These are phyloP conservation scores for Hydroisotoma schaefferi DNA, from an alignment of 2,888 invertebrate genomes.

Conservation along the genomic window DNA sequence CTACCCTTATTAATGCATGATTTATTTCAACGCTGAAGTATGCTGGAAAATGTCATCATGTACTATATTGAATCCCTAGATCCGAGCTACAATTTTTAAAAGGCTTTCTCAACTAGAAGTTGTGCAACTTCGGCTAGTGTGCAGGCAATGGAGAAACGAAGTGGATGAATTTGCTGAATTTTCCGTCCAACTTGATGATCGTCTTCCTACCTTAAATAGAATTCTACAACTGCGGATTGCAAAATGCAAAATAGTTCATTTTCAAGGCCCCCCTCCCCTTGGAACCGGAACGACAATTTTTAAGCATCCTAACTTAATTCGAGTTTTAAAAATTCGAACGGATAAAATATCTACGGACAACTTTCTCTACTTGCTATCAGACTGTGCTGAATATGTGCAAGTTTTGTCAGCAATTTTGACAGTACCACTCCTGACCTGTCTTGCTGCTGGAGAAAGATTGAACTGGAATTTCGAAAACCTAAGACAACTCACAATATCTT, in stretches of 20 bases:
- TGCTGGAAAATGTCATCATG: not conserved
- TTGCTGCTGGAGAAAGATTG: constrained; percentile 19
- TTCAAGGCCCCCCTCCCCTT: constrained; percentile 18
- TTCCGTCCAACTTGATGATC: constrained; percentile 33
- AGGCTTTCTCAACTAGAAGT: constrained; percentile 28
- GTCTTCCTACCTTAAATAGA: constrained; percentile 24
- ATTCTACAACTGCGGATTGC: constrained; percentile 28
- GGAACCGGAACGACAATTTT: constrained; percentile 20
- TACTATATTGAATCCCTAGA: constrained; percentile 11
- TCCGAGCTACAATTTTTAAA: constrained; percentile 33
- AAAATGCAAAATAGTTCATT: constrained; percentile 34
- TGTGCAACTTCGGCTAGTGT: constrained; percentile 35
- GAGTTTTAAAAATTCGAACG: constrained; percentile 25
- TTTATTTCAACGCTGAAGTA: not conserved
- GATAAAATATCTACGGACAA: constrained; percentile 37
- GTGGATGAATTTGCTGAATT: constrained; percentile 41
- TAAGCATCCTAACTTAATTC: constrained; percentile 24
- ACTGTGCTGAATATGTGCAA: constrained; percentile 16
- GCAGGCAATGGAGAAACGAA: constrained; percentile 33
- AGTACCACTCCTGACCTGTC: not conserved
- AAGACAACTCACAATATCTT: constrained; percentile 15
- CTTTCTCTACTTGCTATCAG: constrained; percentile 29
- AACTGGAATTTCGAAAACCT: constrained; percentile 30
- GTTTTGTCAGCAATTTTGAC: constrained; percentile 15
- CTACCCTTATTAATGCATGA: not conserved